Evolutionary conservation across 1,140 invertebrate species (phyloP), one percentile per base, ranked within the genome.

Genomic region (Colletes latitarsis): DNA sequence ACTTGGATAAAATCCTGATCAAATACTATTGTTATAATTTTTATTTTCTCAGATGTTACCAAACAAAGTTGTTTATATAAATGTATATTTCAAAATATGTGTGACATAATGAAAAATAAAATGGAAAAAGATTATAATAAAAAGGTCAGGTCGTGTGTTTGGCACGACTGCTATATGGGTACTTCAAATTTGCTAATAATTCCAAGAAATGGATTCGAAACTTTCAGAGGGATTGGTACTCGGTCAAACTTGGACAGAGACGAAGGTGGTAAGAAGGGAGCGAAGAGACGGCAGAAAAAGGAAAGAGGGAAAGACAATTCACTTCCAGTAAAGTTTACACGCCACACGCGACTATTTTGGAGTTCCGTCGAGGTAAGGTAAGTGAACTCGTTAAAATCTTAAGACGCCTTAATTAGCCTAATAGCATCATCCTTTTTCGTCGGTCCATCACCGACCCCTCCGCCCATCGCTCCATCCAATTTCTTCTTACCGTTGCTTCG

Each of bases 401-500:
- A 88, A 86, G 71, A 76, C 58, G 69, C 30, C 75, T 89, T 88
- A 89, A 89, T 90, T 89, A 90, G 85, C 53, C 58, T 90, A 89
- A 90, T 83, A 88, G 88, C 85, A 85, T 84, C 87, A 79, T 88
- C 83, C 79, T 82, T 82, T 84, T 82, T 88, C 82, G 77, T 72
- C 57, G 63, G 73, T 88, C 80, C 82, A 69, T 86, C 76, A 80
- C 46, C 85, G 74, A 63, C 58, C 60, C 60, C 30, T 41, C 70
- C 58, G 53, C 15, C 71, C 57, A 62, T 73, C 52, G 52, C 57
- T 83, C 71, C 84, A 83, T 89, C 82, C 82, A 88, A 87, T 88
- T 89, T 86, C 88, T 85, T 84, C 84, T 70, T 74, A 12, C 52
- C 30, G 57, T 70, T 73, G 43, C 66, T 52, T 76, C 62, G 30